These are phyloP conservation scores for Cotesia typhae DNA, from an alignment of 1,140 invertebrate species.

Conservation along the genomic window DNA sequence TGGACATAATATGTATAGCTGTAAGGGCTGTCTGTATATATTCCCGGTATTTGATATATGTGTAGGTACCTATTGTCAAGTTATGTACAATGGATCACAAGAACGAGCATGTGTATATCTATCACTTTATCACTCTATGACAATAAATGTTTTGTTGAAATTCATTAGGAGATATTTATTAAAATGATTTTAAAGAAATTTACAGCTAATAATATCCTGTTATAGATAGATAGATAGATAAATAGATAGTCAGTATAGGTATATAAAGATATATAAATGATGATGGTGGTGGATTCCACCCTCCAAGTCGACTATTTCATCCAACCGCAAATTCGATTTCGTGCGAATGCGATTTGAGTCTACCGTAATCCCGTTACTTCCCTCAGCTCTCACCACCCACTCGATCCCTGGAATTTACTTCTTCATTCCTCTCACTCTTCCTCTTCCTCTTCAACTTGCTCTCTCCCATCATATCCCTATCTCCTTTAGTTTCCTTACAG, in stretches of 20 bases:
- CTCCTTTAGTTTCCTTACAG: not conserved
- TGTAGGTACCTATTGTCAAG: constrained; percentile 47
- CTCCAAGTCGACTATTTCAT: constrained; percentile 40
- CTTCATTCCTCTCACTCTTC: constrained; percentile 31
- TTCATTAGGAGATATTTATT: too few species aligned
- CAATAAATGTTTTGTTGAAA: too few species aligned
- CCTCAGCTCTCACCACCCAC: constrained; percentile 35
- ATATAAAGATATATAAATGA: too few species aligned
- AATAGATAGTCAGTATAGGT: too few species aligned
- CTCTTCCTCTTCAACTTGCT: constrained; percentile 33
- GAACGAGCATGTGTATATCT: constrained; percentile 48
- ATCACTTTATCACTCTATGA: not conserved
- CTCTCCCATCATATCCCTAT: not conserved
- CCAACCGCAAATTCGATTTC: constrained; percentile 52
- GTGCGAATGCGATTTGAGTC: constrained; percentile 51
- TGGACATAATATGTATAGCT: not conserved
- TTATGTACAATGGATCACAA: constrained; percentile 44
- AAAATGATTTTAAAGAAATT: too few species aligned
- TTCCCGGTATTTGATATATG: constrained; percentile 35
- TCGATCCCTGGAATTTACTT: constrained; percentile 25
- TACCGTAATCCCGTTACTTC: constrained; percentile 51
- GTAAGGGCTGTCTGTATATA: not conserved
- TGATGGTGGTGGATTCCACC: not conserved
- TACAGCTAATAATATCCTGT: not conserved
- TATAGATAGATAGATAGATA: too few species aligned